Conservation (phyloP, 2,888 invertebrate genomes). For the Dinocampus coccinellae region DNA sequence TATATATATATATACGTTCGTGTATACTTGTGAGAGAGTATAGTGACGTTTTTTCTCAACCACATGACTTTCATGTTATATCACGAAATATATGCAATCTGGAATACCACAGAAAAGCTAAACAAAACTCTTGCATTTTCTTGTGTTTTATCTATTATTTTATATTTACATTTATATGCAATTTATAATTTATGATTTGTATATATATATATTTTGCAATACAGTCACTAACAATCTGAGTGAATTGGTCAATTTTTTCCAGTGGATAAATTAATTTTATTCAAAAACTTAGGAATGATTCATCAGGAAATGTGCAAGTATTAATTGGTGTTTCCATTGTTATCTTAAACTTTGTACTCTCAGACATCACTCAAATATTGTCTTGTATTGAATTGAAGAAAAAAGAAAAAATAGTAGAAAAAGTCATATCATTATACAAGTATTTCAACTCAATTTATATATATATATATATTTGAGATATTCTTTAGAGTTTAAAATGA, state of each 20-base stretch:
- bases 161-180: background rate
- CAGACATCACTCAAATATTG: background rate
- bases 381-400: background rate
- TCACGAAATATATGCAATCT: slow-evolving; percentile 39
- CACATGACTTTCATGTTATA: slow-evolving; percentile 32
- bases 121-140: slow-evolving; percentile 8
- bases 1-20: no score
- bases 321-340: slow-evolving; percentile 15
- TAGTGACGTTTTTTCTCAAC: background rate
- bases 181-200: background rate
- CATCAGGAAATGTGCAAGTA: background rate
- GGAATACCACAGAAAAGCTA: slow-evolving; percentile 22
- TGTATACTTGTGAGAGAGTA: background rate
- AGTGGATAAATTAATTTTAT: background rate
- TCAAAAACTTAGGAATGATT: background rate
- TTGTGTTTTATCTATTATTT: background rate
- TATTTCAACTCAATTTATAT: no score
- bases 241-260: slow-evolving; percentile 7
- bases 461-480: no score
- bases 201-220: background rate
- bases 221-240: slow-evolving; percentile 5
- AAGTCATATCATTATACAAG: no score
- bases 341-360: background rate
- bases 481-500: no score
- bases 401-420: no score